Evolutionary conservation across 2,113 vertebrate genomes (phyloP), one percentile per base, ranked within the genome.

Genomic region (Dicaeum eximium): DNA sequence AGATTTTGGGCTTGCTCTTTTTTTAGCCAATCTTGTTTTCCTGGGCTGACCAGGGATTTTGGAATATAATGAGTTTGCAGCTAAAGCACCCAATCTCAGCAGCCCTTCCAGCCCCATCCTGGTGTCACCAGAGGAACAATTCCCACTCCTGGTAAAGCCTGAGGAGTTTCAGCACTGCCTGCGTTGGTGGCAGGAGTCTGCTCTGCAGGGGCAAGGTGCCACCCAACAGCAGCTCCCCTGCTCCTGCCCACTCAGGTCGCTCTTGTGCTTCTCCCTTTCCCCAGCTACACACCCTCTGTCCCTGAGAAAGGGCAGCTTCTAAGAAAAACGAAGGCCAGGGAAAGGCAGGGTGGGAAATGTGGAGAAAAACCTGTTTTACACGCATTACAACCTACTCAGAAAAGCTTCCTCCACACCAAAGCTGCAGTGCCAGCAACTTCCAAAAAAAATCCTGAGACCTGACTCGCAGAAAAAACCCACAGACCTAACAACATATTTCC

Each of bases 181-280:
- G 3, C 0, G 2, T 0, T 17, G 42, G 47, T 11, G 82, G 74
- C 50, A 86, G 85, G 47, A 51, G 3, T 3, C 54, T 66, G 74
- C 65, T 42, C 83, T 62, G 86, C 86, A 61, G 75, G 25, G 77
- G 33, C 5, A 12, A 64, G 25, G 48, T 18, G 74, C 21, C 15
- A 28, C n/a, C 24, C 0, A 0, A 50, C 56, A 58, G 70, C 82
- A 85, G 15, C 54, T 62, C 31, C 53, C 6, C 1, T 24, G 54
- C 87, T 80, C 83, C 72, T 56, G 64, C 77, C 72, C 77, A 23
- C 64, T 15, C 18, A 2, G 30, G n/a, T 10, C 44, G 47, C 31
- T 67, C 62, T 64, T 8, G 1, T 25, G 13, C 48, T 89, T 79
- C 61, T 61, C 65, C 40, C 33, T 72, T 60, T 83, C 44, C 51